Evolutionary conservation across 1,140 invertebrate genomes (phyloP), one percentile per base, ranked within the genome.

Genomic region (Heliconius himera): DNA sequence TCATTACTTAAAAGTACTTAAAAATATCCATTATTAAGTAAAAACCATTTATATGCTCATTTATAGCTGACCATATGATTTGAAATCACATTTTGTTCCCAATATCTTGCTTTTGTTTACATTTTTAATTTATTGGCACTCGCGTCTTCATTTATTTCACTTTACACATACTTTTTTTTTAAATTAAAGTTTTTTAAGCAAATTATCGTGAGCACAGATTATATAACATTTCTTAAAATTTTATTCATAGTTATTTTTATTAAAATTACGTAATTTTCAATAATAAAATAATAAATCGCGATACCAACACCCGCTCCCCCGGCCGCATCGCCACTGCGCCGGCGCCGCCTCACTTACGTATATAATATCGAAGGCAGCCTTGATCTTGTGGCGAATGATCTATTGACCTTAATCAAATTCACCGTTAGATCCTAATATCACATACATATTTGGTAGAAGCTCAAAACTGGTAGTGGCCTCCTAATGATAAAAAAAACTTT

Each of bases 1-100:
- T 77, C 71, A 83, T 33, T n/a, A 81, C 70, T 73, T 13, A 66
- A 29, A n/a, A 29, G 13, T 16, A 29, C 11, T 26, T n/a, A 4
- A 66, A 66, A 66, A 26, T 29, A 16, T 66, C 60, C 60, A 66
- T 66, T 66, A 16, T 26, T 29, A 3, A 26, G 26, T 16, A 16
- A 66, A 66, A 29, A 22, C 11, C 1, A 16, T 66, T 29, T 29
- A 66, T 66, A 66, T 16, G 54, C 20, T 22, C n/a, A 56, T 56
- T 22, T 56, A 56, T 56, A 22, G 54, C 18, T 6, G 18, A 51
- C 1, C 1, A 51, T 1, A 20, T 20, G 9, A 22, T n/a, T 29
- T 11, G n/a, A 22, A 9, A 29, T 66, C 26, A 66, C 22, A 66
- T 66, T 66, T 66, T 66, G 26, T 66, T 66, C 5, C 60, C 5